Evolutionary conservation across 2,888 invertebrate species (phyloP), one percentile per base, ranked within the genome.

Genomic region (Urechis unicinctus): DNA sequence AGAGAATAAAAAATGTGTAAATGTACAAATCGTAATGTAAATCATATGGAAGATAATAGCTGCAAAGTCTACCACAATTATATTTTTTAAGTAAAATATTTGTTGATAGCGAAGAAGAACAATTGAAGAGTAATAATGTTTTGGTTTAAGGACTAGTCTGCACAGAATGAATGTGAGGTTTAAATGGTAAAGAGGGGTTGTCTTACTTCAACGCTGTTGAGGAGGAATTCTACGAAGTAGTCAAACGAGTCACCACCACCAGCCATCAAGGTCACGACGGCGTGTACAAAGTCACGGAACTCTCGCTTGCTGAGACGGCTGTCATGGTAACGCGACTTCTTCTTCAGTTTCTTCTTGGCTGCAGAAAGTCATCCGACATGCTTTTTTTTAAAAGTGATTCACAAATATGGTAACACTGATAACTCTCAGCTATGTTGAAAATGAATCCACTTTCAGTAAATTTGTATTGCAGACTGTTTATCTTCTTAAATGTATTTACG

Each of bases 141-240:
- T 45, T 9, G 6, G 22, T n/a, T 29, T 48, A 28, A 48, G 29
- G 29, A 28, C 48, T 28, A 2, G 48, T 30, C 31, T 50, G 50
- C 17, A 31, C 50, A 50, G 50, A 29, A 41, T 30, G 36, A n/a
- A 25, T 52, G 17, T 43, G 25, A 26, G 28, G 43, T n/a, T 26
- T 52, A 41, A 43, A 22, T 26, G 25, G 44, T 17, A 52, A 25
- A 42, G 2, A 9, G 25, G 28, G 5, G 46, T 5, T 4, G 3
- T 46, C 65, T 55, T 54, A 74, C 75, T 71, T 75, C 75, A 6
- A 77, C 72, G 57, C 70, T 72, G 60, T 66, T 70, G 43, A 66
- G 63, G 24, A 77, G 61, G 64, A 72, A 77, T 51, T 77, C 75
- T 21, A 75, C 65, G 57, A 76, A 72, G 50, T 68, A 68, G 51